These are phyloP conservation scores for Symphodus melops DNA, from an alignment of 2,113 vertebrate species.

Conservation along the genomic window DNA sequence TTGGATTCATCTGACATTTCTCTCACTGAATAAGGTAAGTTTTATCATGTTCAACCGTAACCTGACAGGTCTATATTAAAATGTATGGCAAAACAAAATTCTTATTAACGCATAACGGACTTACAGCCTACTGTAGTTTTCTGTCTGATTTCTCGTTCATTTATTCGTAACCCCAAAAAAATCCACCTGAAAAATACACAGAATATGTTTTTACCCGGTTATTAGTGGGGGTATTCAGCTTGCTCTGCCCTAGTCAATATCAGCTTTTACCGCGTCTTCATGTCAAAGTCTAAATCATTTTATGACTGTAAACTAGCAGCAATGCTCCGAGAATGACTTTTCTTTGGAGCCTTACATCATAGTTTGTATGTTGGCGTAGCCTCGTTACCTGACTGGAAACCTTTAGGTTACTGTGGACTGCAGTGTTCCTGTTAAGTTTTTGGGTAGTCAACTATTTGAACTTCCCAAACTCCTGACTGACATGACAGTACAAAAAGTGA, in stretches of 20 bases:
- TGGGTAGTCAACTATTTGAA: background rate
- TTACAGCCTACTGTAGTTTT: too few species aligned
- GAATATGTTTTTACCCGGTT: background rate
- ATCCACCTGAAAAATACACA: background rate
- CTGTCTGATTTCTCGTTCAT: too few species aligned
- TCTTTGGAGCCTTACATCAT: conserved; percentile 3
- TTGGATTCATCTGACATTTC: conserved; percentile 38
- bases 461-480: background rate
- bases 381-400: background rate
- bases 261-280: background rate
- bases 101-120: too few species aligned
- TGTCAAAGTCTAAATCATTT: background rate
- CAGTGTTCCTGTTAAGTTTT: background rate
- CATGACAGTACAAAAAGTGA: too few species aligned
- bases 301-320: background rate
- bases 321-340: background rate
- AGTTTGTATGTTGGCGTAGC: background rate
- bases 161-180: too few species aligned
- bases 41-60: too few species aligned
- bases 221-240: background rate
- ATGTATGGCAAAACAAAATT: too few species aligned
- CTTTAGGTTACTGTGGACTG: background rate
- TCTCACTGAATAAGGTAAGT: conserved; percentile 64
- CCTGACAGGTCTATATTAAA: too few species aligned
- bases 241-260: background rate